These are phyloP conservation scores for Phrynosoma platyrhinos DNA, from an alignment of 2,113 vertebrate genomes.

Conservation along the genomic window DNA sequence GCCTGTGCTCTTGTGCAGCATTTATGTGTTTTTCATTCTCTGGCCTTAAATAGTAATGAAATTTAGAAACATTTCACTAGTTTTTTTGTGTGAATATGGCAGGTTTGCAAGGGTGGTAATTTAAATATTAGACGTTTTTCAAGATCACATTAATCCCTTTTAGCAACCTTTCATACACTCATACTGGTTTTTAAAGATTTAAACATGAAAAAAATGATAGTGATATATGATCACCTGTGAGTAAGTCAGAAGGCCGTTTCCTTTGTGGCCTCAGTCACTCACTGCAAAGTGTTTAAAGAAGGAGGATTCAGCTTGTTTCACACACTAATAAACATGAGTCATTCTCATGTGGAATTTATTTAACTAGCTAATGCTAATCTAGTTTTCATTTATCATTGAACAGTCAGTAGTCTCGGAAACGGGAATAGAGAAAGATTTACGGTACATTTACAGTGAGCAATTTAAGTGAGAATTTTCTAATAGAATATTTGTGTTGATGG, in stretches of 20 bases:
- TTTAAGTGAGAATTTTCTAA: fast-evolving
- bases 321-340: background rate
- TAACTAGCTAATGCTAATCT: background rate
- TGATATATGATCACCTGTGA: background rate
- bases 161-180: background rate
- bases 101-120: background rate
- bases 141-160: background rate
- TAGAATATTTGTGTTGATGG: fast-evolving
- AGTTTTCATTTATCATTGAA: background rate
- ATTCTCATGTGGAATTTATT: background rate
- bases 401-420: background rate
- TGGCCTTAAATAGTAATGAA: background rate
- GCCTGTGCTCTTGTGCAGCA: background rate
- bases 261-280: background rate
- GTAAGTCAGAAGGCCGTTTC: background rate
- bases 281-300: background rate
- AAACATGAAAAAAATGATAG: background rate
- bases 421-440: background rate
- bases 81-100: background rate
- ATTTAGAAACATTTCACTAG: too few relatives aligned
- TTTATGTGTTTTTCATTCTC: background rate
- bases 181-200: background rate
- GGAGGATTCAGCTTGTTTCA: background rate
- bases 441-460: too few relatives aligned
- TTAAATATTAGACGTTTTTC: background rate